Base-by-base conservation (phyloP, 2,797 vertebrate species). In the Steatocranus sp. region DNA sequence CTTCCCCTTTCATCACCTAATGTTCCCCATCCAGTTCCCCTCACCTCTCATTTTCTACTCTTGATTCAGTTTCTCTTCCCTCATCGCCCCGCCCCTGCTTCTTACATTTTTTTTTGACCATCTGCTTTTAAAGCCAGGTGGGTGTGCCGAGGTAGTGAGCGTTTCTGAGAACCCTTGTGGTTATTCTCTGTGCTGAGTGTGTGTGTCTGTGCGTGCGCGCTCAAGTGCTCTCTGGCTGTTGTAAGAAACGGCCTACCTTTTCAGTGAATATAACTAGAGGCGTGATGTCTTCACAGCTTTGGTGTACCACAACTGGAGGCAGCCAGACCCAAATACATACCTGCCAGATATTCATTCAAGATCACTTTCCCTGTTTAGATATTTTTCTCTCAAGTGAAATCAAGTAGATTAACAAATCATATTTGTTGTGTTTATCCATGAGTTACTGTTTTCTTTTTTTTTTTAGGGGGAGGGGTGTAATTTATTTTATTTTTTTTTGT, bases 91-190 rank as follows among this genome's bases (percentile, higher is more conserved):
- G 6, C 73, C 50, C 38, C 34, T 4, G 5, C 36, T 80, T 75
- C 58, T 88, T 17, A 18, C 8, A 6, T 25, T 68, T n/a, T 50
- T 73, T 68, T 90, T 84, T 90, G 91, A 92, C 91, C 93, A 89
- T 89, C 87, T 93, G 88, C 90, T 85, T 88, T 61, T 89, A 56
- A 46, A 87, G 50, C 50, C 80, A 90, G 88, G 92, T 93, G 93
- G 91, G 92, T 81, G 91, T 92, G 78, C 56, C 43, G 81, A 85
- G 20, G n/a, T 87, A 43, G 86, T 86, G 88, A 92, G 89, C 82
- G 11, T 94, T 95, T 95, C 93, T 94, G 86, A 94, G 93, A 94
- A 94, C 82, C 30, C 74, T 70, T 90, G 93, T 80, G 94, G 92
- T 94, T 90, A 76, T 90, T 91, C 80, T 91, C 15, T 82, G 77